phyloP scores from a whole-genome alignment of 2,888 invertebrate species.

The Eulithis prunata region DNA sequence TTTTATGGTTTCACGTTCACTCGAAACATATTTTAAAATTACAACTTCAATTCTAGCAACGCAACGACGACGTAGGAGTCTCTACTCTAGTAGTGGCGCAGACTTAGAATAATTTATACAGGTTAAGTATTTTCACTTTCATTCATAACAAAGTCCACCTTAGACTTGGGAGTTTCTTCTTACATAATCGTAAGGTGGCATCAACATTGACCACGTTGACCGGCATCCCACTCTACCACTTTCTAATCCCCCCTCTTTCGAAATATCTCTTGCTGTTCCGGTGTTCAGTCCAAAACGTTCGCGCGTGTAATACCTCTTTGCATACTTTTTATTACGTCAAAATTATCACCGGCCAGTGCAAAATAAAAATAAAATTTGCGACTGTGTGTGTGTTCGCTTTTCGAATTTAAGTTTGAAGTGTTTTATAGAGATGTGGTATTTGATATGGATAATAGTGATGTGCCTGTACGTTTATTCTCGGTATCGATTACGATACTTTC shows the following conservation, averaged over 20 bases:
- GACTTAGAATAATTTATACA: too few species aligned
- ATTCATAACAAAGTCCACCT: background rate
- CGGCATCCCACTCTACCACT: conserved; percentile 56
- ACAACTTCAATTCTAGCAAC: too few species aligned
- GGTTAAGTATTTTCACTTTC: conserved; percentile 10
- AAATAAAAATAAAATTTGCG: background rate
- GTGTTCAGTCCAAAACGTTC: conserved; percentile 6
- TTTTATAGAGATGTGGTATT: conserved; percentile 51
- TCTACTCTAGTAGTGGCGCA: too few species aligned
- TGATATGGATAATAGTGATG: conserved; percentile 52
- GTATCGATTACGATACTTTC: conserved; percentile 58
- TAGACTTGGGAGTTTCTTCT: background rate
- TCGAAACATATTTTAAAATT: too few species aligned
- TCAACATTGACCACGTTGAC: conserved; percentile 26
- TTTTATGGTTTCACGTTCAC: too few species aligned
- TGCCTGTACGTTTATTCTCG: conserved; percentile 57
- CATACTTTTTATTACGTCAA: background rate
- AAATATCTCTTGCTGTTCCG: conserved; percentile 5
- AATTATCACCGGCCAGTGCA: conserved; percentile 2
- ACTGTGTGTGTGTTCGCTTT: background rate
- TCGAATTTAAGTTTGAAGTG: conserved; percentile 1
- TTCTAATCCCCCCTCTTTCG: conserved; percentile 61
- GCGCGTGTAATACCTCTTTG: background rate
- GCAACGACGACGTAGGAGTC: too few species aligned
- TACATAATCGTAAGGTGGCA: conserved; percentile 3